Evolutionary conservation across 2,888 invertebrate species (phyloP), one percentile per base, ranked within the genome.

Genomic region (Agrochola macilenta): DNA sequence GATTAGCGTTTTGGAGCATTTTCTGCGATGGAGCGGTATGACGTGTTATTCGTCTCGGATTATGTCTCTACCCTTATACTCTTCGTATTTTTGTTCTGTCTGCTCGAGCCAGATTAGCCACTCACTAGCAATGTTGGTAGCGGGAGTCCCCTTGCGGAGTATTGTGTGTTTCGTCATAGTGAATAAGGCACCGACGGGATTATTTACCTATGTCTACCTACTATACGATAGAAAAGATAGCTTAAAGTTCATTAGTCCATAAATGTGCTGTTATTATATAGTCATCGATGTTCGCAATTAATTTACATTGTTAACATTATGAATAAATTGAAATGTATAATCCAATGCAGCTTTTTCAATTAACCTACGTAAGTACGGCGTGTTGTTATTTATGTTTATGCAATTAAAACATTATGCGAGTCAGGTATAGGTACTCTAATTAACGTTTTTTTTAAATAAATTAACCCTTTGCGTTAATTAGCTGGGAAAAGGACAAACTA

Each of bases 191-290:
- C 43, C 26, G 11, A 46, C 54, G 69, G 58, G 17, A 52, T 54
- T 79, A 65, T 82, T 81, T 43, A 43, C 43, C 43, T 52, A 20
- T 35, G 7, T 7, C 7, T 39, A 39, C 39, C 39, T 49, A 17
- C 5, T 57, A 20, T 26, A 43, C 23, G 20, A 52, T 79, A 52
- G 23, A 14, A 35, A 2, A 17, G 5, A 57, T 14, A 78, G 81
- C 35, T 65, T 65, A 58, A 81, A 81, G 74, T 58, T 81, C 57
- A 64, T 74, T 74, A 14, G n/a, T 63, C 20, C 20, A 63, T 54
- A 1, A 46, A 30, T 43, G 2, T 17, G n/a, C 23, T 79, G 35
- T 57, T 58, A 23, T 43, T 52, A 64, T 43, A 52, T 52, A 43
- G 30, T 58, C n/a, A 39, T 57, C 20, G 14, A 20, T 14, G 61